These are phyloP conservation scores for Rhabdomys dilectus DNA, from an alignment of 2,113 vertebrate genomes.

Conservation along the genomic window DNA sequence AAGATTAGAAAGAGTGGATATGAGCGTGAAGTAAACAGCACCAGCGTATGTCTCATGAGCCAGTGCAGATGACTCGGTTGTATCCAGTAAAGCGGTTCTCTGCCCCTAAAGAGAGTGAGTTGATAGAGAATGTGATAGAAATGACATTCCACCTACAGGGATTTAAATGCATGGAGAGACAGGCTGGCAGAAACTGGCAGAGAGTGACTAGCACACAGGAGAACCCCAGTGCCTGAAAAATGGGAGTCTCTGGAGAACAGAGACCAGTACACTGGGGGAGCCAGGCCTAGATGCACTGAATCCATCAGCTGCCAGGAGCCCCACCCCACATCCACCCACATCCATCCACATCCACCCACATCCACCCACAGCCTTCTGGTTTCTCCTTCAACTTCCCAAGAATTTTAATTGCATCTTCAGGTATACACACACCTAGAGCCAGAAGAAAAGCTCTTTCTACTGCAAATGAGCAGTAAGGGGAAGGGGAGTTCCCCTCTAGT, in stretches of 20 bases:
- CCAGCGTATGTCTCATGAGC: not conserved
- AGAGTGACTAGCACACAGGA: not conserved
- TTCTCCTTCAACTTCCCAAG: not conserved
- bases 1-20: not conserved
- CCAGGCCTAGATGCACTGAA: not conserved
- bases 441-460: not conserved
- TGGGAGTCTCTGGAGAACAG: not conserved
- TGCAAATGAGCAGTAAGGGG: not conserved
- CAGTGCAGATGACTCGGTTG: not conserved
- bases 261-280: not conserved
- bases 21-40: not conserved
- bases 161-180: not conserved
- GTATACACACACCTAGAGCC: not conserved
- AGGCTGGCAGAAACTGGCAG: not conserved
- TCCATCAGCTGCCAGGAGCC: not conserved
- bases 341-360: no score
- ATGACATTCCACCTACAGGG: not conserved
- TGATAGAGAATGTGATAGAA: not conserved
- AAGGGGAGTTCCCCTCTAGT: not conserved
- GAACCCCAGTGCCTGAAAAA: not conserved
- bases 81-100: not conserved
- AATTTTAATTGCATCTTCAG: not conserved
- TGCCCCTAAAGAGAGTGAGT: not conserved
- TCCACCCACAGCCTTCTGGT: not conserved
- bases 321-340: not conserved